These are phyloP conservation scores for Indri indri DNA, from an alignment of 2,113 vertebrate species.

Conservation along the genomic window DNA sequence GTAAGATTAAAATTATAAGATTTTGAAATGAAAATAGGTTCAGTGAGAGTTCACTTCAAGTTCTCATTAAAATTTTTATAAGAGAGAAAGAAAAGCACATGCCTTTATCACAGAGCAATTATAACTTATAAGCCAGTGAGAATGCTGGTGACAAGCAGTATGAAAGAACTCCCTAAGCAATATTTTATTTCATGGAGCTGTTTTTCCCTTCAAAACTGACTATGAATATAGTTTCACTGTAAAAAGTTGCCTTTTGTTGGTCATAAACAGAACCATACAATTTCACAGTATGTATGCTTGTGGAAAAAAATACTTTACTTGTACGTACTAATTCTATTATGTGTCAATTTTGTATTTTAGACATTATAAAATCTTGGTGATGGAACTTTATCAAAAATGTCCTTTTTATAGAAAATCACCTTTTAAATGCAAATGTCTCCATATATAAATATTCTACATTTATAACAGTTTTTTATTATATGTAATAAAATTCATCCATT, in stretches of 20 bases:
- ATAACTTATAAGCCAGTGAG: conserved; percentile 73
- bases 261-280: conserved; percentile 57
- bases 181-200: conserved; percentile 68
- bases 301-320: conserved; percentile 26
- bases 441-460: background rate
- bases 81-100: conserved; percentile 69
- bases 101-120: conserved; percentile 77
- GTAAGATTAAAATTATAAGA: conserved; percentile 59
- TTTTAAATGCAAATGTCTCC: conserved; percentile 21
- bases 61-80: conserved; percentile 79
- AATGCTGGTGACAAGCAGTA: conserved; percentile 65
- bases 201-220: conserved; percentile 60
- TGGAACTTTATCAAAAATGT: background rate
- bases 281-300: conserved; percentile 26
- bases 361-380: conserved; percentile 11
- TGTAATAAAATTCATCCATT: background rate
- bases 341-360: conserved; percentile 21
- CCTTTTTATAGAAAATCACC: background rate
- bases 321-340: background rate
- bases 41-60: conserved; percentile 74
- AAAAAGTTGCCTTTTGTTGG: conserved; percentile 55
- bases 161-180: conserved; percentile 71
- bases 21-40: conserved; percentile 75
- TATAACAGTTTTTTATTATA: background rate
- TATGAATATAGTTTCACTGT: conserved; percentile 41